These are phyloP conservation scores for Mycteria americana DNA, from an alignment of 2,797 vertebrate genomes.

Conservation along the genomic window DNA sequence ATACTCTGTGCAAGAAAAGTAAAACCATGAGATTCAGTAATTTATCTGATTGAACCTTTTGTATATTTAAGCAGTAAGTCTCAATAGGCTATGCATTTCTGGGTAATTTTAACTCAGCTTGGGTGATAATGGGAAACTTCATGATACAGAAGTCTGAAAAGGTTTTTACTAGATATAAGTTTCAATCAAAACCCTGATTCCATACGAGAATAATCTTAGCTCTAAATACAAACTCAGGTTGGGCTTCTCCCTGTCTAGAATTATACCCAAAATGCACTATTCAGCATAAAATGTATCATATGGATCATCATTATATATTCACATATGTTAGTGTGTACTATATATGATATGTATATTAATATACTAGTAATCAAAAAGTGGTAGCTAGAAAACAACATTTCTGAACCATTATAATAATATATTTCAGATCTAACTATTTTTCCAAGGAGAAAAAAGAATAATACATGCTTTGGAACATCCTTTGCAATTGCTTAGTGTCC, in stretches of 20 bases:
- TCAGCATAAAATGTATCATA: background rate
- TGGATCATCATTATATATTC: background rate
- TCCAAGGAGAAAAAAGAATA: background rate
- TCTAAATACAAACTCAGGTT: background rate
- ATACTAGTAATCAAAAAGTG: background rate
- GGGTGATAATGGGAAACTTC: background rate
- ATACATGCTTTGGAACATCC: background rate
- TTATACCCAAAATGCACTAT: background rate
- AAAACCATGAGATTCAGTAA: constrained; percentile 49
- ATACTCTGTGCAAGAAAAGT: constrained; percentile 53
- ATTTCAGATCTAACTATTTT: background rate
- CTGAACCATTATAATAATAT: accelerated
- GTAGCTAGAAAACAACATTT: background rate
- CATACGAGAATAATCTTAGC: background rate
- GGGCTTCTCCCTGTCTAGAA: background rate
- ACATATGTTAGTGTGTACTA: background rate
- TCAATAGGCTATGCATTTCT: background rate
- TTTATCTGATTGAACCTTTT: constrained; percentile 51
- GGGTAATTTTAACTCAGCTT: background rate
- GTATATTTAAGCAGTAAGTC: constrained; percentile 61
- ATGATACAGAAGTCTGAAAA: background rate
- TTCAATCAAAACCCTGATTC: background rate
- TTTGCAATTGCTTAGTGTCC: background rate
- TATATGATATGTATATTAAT: background rate
- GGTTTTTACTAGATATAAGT: background rate